Percentiles rank a stretch among this genome's conserved stretches.
phyloP scores from a whole-genome alignment of 1,140 invertebrate genomes.

The Scaptomyza pallida region DNA sequence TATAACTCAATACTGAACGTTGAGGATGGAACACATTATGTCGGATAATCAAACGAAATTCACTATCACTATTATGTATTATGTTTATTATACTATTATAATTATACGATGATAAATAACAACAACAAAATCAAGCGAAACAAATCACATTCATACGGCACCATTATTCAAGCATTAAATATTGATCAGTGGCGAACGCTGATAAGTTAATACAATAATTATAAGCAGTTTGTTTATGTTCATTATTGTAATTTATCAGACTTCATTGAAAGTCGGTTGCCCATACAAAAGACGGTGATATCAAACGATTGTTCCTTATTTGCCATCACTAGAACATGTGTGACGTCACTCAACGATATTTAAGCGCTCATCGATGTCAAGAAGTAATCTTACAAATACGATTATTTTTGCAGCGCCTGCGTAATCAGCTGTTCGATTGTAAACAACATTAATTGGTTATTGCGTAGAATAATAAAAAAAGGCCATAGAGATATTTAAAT shows the following conservation, averaged over 20 bases:
- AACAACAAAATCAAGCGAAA: constrained; percentile 54
- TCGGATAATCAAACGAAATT: constrained; percentile 23
- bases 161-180: constrained; percentile 50
- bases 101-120: constrained; percentile 59
- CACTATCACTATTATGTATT: constrained; percentile 67
- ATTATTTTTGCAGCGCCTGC: constrained; percentile 19
- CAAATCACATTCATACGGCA: constrained; percentile 68
- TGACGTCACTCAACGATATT: constrained; percentile 18
- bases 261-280: no score
- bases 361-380: neutral
- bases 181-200: constrained; percentile 27
- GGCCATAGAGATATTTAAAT: neutral
- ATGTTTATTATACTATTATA: constrained; percentile 67
- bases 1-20: constrained; percentile 59
- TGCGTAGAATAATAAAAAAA: constrained; percentile 30
- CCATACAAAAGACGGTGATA: no score
- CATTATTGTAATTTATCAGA: no score
- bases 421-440: constrained; percentile 47
- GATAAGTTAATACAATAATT: constrained; percentile 30
- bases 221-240: neutral
- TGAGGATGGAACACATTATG: constrained; percentile 38
- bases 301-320: neutral
- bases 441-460: constrained; percentile 38
- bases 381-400: constrained; percentile 12
- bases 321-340: neutral